phyloP scores from a whole-genome alignment of 1,140 invertebrate species.

The Ceratina japonica region DNA sequence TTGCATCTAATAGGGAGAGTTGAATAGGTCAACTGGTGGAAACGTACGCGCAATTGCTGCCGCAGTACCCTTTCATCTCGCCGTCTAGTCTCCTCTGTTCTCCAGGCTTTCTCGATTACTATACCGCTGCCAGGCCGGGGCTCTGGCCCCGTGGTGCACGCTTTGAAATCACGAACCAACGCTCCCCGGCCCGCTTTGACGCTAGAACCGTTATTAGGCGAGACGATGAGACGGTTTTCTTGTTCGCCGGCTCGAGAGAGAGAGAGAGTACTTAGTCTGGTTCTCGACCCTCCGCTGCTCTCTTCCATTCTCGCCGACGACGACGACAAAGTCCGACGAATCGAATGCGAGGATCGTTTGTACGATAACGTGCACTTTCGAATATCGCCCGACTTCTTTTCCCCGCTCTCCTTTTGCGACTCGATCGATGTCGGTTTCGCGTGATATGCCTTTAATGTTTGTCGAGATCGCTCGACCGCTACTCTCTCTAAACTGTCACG shows the following conservation, averaged over 20 bases:
- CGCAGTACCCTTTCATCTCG: slow-evolving; percentile 56
- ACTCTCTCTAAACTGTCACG: slow-evolving; percentile 3
- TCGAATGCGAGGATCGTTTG: slow-evolving; percentile 20
- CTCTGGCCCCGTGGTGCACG: slow-evolving; percentile 2
- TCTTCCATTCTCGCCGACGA: slow-evolving; percentile 22
- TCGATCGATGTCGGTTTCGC: neutral
- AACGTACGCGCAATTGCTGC: slow-evolving; percentile 55
- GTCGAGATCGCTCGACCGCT: neutral
- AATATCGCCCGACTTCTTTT: slow-evolving; percentile 1
- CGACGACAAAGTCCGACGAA: too few relatives aligned
- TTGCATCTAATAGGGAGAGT: slow-evolving; percentile 52
- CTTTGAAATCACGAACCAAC: slow-evolving; percentile 54
- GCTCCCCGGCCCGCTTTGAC: slow-evolving; percentile 33
- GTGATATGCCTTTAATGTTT: neutral
- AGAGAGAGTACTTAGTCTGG: slow-evolving; percentile 24
- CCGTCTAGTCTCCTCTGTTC: slow-evolving; percentile 37
- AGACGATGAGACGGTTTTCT: slow-evolving; percentile 56
- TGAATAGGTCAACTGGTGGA: slow-evolving; percentile 60
- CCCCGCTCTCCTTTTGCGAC: neutral
- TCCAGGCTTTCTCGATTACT: slow-evolving; percentile 49
- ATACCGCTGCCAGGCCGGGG: neutral
- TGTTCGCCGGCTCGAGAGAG: slow-evolving; percentile 40
- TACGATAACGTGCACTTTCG: neutral
- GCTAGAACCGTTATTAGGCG: slow-evolving; percentile 59
- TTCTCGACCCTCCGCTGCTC: slow-evolving; percentile 22